Percentiles rank a stretch among this genome's conserved stretches.
Conservation (phyloP, 2,113 vertebrate species). For the Tupaia tana region DNA sequence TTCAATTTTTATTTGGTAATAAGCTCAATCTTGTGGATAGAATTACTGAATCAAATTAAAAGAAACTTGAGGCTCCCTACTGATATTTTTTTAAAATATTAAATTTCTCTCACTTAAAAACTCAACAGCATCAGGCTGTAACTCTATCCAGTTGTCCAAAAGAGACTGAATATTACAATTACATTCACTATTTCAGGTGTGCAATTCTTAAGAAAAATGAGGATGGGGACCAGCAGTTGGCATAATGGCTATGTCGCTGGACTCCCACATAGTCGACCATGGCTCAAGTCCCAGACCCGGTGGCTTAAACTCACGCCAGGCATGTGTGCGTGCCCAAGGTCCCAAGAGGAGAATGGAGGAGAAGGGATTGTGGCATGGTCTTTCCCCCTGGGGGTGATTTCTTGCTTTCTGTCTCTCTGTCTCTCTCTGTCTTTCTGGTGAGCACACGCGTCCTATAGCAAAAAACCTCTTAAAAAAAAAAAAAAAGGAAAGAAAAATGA, state of each 20-base stretch:
- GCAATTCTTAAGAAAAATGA: background rate
- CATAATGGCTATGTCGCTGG: too few relatives aligned
- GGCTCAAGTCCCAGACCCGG: too few relatives aligned
- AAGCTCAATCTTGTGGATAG: background rate
- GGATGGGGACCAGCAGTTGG: background rate
- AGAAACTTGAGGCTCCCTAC: background rate
- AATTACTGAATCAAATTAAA: slow-evolving; percentile 40
- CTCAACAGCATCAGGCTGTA: background rate
- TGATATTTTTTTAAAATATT: background rate
- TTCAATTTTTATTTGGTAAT: background rate
- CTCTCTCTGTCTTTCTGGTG: too few relatives aligned
- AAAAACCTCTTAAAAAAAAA: too few relatives aligned
- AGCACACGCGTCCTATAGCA: too few relatives aligned
- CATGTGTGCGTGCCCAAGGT: too few relatives aligned
- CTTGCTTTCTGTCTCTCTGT: too few relatives aligned
- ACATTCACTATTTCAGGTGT: background rate
- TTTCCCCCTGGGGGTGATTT: too few relatives aligned
- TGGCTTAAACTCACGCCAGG: too few relatives aligned
- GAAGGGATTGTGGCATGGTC: too few relatives aligned
- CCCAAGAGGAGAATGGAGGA: too few relatives aligned
- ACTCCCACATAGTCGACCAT: too few relatives aligned
- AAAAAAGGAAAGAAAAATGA: background rate
- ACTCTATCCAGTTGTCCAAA: background rate
- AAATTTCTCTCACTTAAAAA: slow-evolving; percentile 16
- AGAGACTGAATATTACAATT: background rate